Percentiles rank a stretch among this genome's conserved stretches.
phyloP scores from a whole-genome alignment of 2,888 invertebrate species.

The Odontocerum albicorne region DNA sequence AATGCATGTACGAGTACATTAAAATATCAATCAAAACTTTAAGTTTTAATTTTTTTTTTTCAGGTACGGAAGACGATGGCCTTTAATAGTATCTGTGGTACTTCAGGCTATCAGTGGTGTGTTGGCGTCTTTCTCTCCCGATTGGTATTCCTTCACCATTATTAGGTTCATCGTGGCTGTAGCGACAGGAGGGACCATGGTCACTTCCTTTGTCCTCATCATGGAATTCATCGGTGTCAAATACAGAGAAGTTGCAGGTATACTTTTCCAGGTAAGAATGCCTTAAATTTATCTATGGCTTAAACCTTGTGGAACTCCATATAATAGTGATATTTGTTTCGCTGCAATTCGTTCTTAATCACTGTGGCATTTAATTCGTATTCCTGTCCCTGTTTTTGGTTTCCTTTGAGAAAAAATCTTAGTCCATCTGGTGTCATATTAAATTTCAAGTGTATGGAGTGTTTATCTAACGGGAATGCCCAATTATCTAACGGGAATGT shows the following conservation, averaged over 20 bases:
- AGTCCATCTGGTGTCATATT: too few species aligned
- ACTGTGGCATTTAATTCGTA: too few species aligned
- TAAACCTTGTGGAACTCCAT: too few species aligned
- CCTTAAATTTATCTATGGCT: too few species aligned
- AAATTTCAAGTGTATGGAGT: too few species aligned
- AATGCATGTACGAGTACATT: too few species aligned
- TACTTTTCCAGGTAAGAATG: constrained; percentile 19
- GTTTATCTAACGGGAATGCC: too few species aligned
- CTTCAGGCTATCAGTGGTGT: constrained; percentile 73
- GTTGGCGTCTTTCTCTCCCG: constrained; percentile 69
- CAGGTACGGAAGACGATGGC: constrained; percentile 75
- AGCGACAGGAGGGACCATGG: constrained; percentile 85
- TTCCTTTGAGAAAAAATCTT: too few species aligned
- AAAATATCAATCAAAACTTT: background rate
- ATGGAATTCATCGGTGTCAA: constrained; percentile 68
- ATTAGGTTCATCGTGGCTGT: constrained; percentile 70
- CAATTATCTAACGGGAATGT: too few species aligned
- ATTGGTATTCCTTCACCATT: constrained; percentile 63
- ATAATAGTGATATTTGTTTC: too few species aligned
- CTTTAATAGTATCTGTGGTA: constrained; percentile 71
- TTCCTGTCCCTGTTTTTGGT: too few species aligned
- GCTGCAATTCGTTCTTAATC: too few species aligned
- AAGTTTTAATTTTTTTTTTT: constrained; percentile 32
- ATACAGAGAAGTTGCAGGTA: constrained; percentile 48
- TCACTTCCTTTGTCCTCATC: constrained; percentile 58